A percentile compares a stretch with the other conserved stretches of the same genome.
These are phyloP conservation scores for Diarsia mendica DNA, from an alignment of 2,888 invertebrate genomes.

Conservation along the genomic window DNA sequence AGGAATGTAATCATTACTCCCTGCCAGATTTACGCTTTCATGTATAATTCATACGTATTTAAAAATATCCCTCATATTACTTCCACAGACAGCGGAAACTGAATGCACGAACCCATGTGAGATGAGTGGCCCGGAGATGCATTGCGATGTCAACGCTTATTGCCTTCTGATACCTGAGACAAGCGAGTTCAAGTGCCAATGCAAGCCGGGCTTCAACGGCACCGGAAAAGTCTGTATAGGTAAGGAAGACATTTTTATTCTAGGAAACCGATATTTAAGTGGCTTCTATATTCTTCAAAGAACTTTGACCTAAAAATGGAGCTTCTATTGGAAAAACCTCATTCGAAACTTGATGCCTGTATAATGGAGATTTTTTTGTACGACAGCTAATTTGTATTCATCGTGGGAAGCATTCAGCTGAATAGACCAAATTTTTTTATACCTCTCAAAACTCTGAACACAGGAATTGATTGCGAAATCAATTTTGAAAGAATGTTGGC, in stretches of 20 bases:
- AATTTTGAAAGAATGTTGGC: slow-evolving; percentile 38
- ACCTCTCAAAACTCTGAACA: slow-evolving; percentile 39
- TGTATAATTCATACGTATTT: not conserved
- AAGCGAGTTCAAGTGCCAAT: slow-evolving; percentile 96
- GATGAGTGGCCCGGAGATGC: slow-evolving; percentile 94
- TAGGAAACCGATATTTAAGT: slow-evolving; percentile 18
- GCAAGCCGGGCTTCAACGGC: slow-evolving; percentile 97
- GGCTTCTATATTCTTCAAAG: slow-evolving; percentile 13
- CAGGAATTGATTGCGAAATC: slow-evolving; percentile 41
- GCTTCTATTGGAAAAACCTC: slow-evolving; percentile 40
- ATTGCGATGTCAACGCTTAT: slow-evolving; percentile 96
- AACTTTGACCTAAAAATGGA: slow-evolving; percentile 39
- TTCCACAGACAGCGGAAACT: slow-evolving; percentile 92
- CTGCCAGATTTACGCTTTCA: not conserved
- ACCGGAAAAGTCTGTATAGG: slow-evolving; percentile 94
- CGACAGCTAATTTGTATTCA: slow-evolving; percentile 56
- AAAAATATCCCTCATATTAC: slow-evolving; percentile 8
- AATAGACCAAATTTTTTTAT: slow-evolving; percentile 42
- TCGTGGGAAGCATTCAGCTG: slow-evolving; percentile 34
- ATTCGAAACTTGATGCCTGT: slow-evolving; percentile 42
- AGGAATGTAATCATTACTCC: not conserved
- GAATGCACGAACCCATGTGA: slow-evolving; percentile 98
- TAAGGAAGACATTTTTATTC: slow-evolving; percentile 71
- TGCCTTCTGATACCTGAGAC: slow-evolving; percentile 96
- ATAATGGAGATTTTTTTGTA: slow-evolving; percentile 49